Conservation (phyloP, 2,888 invertebrate genomes). For the Andrena chrysosceles region DNA sequence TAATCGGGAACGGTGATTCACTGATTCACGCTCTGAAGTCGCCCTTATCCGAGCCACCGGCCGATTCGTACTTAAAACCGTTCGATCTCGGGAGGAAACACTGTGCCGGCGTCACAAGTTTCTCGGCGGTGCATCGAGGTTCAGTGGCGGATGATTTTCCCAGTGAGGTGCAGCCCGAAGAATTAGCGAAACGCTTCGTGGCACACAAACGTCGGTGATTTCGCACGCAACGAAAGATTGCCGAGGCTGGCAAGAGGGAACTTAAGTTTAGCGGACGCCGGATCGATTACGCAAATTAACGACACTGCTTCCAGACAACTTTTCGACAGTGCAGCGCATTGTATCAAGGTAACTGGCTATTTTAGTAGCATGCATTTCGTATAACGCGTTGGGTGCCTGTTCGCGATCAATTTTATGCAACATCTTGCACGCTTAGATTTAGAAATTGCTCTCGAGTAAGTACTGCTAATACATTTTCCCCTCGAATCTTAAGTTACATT, state of each 20-base stretch:
- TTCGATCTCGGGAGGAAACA: constrained; percentile 15
- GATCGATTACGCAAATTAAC: constrained; percentile 37
- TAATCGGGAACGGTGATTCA: not conserved
- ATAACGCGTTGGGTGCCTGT: not conserved
- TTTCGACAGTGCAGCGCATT: constrained; percentile 41
- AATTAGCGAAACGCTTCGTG: constrained; percentile 31
- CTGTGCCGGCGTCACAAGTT: constrained; percentile 48
- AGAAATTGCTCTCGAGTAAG: no score
- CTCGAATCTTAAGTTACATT: not conserved
- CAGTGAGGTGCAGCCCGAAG: constrained; percentile 11
- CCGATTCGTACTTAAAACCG: constrained; percentile 44
- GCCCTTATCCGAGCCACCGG: not conserved
- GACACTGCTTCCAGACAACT: constrained; percentile 17
- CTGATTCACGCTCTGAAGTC: not conserved
- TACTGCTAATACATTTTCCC: not conserved
- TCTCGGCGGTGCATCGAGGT: constrained; percentile 35
- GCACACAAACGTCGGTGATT: not conserved
- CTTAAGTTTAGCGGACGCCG: not conserved
- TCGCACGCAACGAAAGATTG: not conserved
- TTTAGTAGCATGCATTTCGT: not conserved
- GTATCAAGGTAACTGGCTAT: constrained; percentile 46
- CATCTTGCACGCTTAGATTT: not conserved
- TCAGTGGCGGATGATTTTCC: constrained; percentile 30
- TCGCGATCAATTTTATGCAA: constrained; percentile 4
- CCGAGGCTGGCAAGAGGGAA: not conserved